phyloP scores from a whole-genome alignment of 2,888 invertebrate genomes.

The Oligia fasciuncula region DNA sequence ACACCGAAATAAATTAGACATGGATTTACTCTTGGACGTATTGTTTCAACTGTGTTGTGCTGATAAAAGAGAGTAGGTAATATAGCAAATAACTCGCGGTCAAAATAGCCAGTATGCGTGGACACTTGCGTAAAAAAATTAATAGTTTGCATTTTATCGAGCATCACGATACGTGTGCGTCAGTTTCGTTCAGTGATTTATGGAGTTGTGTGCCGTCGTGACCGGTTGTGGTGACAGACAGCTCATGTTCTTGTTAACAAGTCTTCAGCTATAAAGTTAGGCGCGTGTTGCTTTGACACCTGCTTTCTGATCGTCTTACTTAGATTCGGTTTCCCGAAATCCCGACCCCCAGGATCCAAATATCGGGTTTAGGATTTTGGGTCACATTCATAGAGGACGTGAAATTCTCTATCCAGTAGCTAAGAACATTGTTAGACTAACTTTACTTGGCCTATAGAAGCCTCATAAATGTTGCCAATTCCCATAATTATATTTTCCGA shows the following conservation, averaged over 20 bases:
- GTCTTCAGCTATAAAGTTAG: constrained; percentile 1
- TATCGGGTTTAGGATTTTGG: neutral
- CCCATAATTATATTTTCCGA: neutral
- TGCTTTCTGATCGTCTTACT: constrained; percentile 5
- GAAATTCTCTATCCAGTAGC: neutral
- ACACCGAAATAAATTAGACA: neutral
- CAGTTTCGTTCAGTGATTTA: constrained; percentile 17
- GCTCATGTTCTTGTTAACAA: neutral
- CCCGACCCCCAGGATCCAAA: neutral
- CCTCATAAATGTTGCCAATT: neutral
- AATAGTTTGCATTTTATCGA: constrained; percentile 5
- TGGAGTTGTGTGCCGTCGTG: neutral
- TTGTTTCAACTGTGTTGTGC: neutral
- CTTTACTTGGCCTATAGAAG: neutral
- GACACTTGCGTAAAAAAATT: constrained; percentile 21
- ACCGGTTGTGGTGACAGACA: neutral
- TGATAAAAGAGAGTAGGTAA: constrained; percentile 2
- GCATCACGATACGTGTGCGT: constrained; percentile 7
- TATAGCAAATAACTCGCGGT: constrained; percentile 17
- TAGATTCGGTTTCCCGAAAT: neutral
- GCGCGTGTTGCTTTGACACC: neutral
- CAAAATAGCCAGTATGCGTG: constrained; percentile 29
- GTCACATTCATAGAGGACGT: neutral
- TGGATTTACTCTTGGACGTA: neutral
- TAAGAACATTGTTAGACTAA: neutral